Conservation (phyloP, 2,797 vertebrate species). For the Coluber constrictor region DNA sequence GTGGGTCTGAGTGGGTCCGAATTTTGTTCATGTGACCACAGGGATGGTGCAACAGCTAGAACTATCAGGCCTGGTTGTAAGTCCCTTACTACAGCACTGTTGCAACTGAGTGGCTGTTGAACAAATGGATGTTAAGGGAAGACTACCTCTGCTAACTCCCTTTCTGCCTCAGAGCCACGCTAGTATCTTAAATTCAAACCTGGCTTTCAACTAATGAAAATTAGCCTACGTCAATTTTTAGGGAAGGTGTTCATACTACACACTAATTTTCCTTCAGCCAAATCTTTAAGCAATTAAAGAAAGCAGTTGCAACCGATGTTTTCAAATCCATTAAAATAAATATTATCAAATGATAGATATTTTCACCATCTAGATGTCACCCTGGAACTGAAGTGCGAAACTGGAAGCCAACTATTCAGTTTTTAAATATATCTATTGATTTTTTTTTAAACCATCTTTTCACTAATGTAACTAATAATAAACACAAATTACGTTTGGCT, state of each 20-base stretch:
- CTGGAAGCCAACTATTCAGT: background rate
- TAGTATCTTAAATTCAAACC: background rate
- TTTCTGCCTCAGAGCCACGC: background rate
- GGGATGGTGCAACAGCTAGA: background rate
- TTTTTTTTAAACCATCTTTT: background rate
- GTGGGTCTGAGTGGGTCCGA: background rate
- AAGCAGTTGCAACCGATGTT: background rate
- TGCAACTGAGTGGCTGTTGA: background rate
- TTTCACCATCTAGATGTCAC: background rate
- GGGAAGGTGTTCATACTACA: background rate
- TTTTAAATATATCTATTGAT: background rate
- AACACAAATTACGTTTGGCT: background rate
- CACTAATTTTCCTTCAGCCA: background rate
- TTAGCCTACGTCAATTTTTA: background rate
- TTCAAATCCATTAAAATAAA: background rate
- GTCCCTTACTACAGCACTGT: background rate
- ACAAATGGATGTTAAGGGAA: background rate
- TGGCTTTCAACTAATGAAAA: background rate
- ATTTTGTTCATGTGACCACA: background rate
- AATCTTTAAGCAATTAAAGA: background rate
- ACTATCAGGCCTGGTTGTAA: background rate
- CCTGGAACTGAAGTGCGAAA: background rate
- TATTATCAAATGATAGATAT: background rate
- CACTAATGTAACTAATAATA: constrained; percentile 5
- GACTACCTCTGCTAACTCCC: background rate